Base-by-base conservation (phyloP, 2,888 invertebrate genomes). In the Rhaphigaster nebulosa region DNA sequence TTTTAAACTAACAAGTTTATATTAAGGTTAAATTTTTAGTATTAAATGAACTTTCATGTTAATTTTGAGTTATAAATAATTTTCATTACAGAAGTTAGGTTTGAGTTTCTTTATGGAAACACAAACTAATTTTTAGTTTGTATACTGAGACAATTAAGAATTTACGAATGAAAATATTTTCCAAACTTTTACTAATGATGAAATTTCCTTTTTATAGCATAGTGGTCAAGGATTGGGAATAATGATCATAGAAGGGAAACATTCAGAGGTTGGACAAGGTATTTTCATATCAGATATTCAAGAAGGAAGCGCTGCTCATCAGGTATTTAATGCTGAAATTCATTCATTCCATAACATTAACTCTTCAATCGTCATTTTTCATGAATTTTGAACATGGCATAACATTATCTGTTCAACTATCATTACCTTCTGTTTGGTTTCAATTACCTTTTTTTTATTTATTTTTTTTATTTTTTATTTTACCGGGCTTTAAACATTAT, bases 171-270 rank as follows among this genome's bases (percentile, higher is more conserved):
- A 34, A 65, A 70, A 34, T 34, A 70, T 34, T 70, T 34, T 70
- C 23, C 1, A 45, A 45, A 45, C n/a, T n/a, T n/a, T 45, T 45
- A 13, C n/a, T 84, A 45, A 84, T 45, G 26, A 26, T 45, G 84
- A 84, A 84, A 26, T 45, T 80, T 84, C 26, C n/a, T 45, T 88
- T 34, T 91, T 90, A 87, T 84, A 91, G 92, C 95, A 97, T 96
- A 96, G 96, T 93, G 95, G 95, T 91, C 96, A 96, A 92, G 97
- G 97, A 91, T 95, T 98, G 92, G 98, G 98, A 92, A 97, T 98
- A 93, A 98, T 98, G 98, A 98, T 98, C 93, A 98, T 98, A 94
- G 98, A 98, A 94, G 98, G 98, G 91, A 97, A 97, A 92, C 98
- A 98, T 94, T 96, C 97, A 88, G 98, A 98, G 94, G 97, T 98